These are phyloP conservation scores for Misgurnus anguillicaudatus DNA, from an alignment of 2,113 vertebrate species.

Conservation along the genomic window DNA sequence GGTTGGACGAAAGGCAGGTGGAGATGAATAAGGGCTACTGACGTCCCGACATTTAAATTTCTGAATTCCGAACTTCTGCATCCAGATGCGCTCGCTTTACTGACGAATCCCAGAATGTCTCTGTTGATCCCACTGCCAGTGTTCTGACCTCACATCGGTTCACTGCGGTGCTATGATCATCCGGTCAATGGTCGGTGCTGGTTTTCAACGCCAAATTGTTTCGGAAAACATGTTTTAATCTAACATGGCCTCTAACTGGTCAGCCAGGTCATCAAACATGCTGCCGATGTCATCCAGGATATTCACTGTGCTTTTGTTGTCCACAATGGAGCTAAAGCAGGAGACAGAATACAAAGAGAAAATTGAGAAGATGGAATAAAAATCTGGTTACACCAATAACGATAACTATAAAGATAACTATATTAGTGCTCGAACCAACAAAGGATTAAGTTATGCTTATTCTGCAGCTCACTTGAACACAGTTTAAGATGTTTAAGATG, in stretches of 20 bases:
- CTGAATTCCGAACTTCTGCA: background rate
- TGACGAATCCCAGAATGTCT: background rate
- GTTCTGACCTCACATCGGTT: background rate
- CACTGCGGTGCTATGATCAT: background rate
- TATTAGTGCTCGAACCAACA: no score
- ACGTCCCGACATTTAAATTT: background rate
- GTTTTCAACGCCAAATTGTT: slow-evolving; percentile 8
- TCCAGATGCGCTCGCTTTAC: background rate
- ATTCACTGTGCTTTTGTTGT: slow-evolving; percentile 52
- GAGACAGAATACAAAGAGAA: background rate
- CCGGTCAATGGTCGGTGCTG: background rate
- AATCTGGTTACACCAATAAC: background rate
- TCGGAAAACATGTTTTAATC: slow-evolving; percentile 39
- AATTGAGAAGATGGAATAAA: background rate
- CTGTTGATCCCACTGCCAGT: background rate
- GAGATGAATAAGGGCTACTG: background rate
- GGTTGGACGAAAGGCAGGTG: slow-evolving; percentile 16
- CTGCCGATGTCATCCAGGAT: slow-evolving; percentile 58
- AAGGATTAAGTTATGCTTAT: no score
- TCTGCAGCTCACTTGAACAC: no score
- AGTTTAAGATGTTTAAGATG: no score
- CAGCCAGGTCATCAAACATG: slow-evolving; percentile 62
- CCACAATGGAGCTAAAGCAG: slow-evolving; percentile 38
- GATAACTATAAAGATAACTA: no score
- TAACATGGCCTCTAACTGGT: slow-evolving; percentile 59